A percentile compares a stretch with the other conserved stretches of the same genome.
Evolutionary conservation across 2,797 vertebrate species (phyloP).

Genomic region (Sebastes flavidus): DNA sequence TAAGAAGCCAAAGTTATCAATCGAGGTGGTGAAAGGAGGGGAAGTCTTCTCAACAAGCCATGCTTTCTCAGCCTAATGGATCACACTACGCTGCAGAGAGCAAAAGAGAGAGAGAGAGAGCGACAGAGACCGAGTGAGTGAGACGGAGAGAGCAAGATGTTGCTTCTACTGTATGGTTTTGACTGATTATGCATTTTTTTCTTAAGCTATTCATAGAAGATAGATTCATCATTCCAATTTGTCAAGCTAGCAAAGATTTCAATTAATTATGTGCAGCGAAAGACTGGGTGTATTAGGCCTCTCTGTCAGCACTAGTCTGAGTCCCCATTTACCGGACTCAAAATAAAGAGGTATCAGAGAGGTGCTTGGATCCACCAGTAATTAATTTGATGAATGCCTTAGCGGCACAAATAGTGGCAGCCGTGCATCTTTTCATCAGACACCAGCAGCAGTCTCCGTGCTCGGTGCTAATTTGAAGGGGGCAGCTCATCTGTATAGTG

Average conservation of each 20-base stretch:
- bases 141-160: slow-evolving; percentile 86
- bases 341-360: slow-evolving; percentile 98
- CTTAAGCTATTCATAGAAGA: slow-evolving; percentile 96
- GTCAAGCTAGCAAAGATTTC: slow-evolving; percentile 98
- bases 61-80: slow-evolving; percentile 91
- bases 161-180: slow-evolving; percentile 92
- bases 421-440: slow-evolving; percentile 89
- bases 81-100: slow-evolving; percentile 83
- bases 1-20: slow-evolving; percentile 93
- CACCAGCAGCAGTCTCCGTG: slow-evolving; percentile 79
- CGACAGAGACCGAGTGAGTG: slow-evolving; percentile 65
- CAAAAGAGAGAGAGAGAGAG: slow-evolving; percentile 83
- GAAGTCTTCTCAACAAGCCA: slow-evolving; percentile 81
- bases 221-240: slow-evolving; percentile 99
- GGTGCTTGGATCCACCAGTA: slow-evolving; percentile 91
- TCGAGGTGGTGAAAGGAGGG: slow-evolving; percentile 71
- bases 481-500: slow-evolving; percentile 88
- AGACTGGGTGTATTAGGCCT: slow-evolving; percentile 89
- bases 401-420: slow-evolving; percentile 86
- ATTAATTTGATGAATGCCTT: slow-evolving; percentile 99
- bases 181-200: slow-evolving; percentile 99
- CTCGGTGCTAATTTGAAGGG: slow-evolving; percentile 88
- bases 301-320: slow-evolving; percentile 94
- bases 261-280: slow-evolving; percentile 97
- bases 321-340: slow-evolving; percentile 96